Evolutionary conservation across 2,888 invertebrate genomes (phyloP).

Genomic region (Mythimna pallens): DNA sequence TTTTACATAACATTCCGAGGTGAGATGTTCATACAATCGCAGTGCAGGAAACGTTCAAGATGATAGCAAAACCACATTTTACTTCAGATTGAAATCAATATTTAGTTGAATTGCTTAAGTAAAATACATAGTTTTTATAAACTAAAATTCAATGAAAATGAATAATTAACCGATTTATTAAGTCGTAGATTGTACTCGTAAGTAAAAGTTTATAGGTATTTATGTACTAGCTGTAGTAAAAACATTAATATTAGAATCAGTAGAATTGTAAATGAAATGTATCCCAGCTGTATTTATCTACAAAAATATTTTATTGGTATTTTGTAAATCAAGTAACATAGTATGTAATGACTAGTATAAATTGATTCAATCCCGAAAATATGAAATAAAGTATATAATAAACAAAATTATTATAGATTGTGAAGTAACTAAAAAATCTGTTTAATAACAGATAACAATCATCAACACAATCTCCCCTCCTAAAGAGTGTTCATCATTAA

Average conservation of each 20-base stretch:
- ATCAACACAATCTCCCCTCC: not conserved
- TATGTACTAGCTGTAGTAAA: conserved; percentile 28
- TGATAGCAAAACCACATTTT: conserved; percentile 22
- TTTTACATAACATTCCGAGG: not conserved
- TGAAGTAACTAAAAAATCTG: not conserved
- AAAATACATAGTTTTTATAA: conserved; percentile 2
- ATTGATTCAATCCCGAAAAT: conserved; percentile 27
- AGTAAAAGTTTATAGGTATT: conserved; percentile 21
- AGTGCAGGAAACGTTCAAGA: conserved; percentile 12
- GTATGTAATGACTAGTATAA: conserved; percentile 49
- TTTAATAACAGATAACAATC: not conserved
- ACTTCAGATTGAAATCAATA: conserved; percentile 17
- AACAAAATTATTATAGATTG: conserved; percentile 21
- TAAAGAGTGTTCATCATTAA: not conserved
- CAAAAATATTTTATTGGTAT: not conserved
- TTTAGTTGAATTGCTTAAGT: conserved; percentile 11
- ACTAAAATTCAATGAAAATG: not conserved
- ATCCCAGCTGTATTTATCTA: conserved; percentile 12
- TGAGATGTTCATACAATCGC: not conserved
- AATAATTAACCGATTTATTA: conserved; percentile 19
- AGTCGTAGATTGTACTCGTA: conserved; percentile 23
- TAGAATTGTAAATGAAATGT: conserved; percentile 21
- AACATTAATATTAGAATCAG: conserved; percentile 31
- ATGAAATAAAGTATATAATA: conserved; percentile 26
- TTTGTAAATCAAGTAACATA: not conserved